Evolutionary conservation across 2,113 vertebrate genomes (phyloP).

Genomic region (Gobius niger): DNA sequence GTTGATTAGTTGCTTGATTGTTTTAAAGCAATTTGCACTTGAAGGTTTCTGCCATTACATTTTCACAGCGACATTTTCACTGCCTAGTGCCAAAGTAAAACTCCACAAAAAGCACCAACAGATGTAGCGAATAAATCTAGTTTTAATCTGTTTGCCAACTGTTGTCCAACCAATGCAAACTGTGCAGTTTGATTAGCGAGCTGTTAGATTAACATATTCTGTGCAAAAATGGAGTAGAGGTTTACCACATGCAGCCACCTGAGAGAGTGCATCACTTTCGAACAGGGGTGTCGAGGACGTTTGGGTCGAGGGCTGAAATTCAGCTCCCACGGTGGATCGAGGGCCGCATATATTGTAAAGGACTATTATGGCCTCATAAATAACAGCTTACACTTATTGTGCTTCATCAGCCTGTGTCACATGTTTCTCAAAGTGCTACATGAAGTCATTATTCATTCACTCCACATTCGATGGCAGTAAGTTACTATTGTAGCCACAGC

Average conservation of each 20-base stretch:
- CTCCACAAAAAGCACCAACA: neutral
- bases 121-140: constrained; percentile 5
- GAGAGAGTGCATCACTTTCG: neutral
- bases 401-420: too few relatives aligned
- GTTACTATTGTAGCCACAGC: too few relatives aligned
- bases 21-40: constrained; percentile 17
- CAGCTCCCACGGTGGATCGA: too few relatives aligned
- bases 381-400: too few relatives aligned
- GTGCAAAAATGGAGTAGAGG: neutral
- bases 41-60: constrained; percentile 25
- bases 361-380: too few relatives aligned
- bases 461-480: too few relatives aligned
- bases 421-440: too few relatives aligned
- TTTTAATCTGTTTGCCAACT: neutral
- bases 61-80: neutral
- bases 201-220: constrained; percentile 11
- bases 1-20: too few relatives aligned
- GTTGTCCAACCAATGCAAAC: neutral
- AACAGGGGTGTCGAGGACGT: too few relatives aligned
- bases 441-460: too few relatives aligned
- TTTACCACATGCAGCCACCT: neutral
- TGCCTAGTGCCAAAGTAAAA: constrained; percentile 5
- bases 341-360: too few relatives aligned
- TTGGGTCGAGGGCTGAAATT: too few relatives aligned
- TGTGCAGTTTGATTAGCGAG: constrained; percentile 1